A percentile compares a stretch with the other conserved stretches of the same genome.
Conservation (phyloP, 2,113 vertebrate species). For the Microcebus ravelobensis region DNA sequence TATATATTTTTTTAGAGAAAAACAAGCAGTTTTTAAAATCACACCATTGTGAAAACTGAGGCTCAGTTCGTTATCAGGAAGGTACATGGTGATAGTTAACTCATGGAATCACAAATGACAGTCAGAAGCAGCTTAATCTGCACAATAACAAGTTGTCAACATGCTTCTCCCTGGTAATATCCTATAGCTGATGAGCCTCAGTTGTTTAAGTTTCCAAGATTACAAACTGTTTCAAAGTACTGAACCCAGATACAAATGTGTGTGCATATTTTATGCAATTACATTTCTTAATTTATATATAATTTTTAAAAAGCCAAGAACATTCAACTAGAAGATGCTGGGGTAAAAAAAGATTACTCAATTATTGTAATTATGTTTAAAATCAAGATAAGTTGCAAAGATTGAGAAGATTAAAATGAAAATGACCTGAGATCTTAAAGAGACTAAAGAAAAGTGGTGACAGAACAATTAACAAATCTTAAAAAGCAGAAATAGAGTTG, state of each 20-base stretch:
- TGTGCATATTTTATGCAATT: neutral
- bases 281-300: neutral
- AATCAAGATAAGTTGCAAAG: neutral
- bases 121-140: neutral
- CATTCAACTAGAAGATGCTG: neutral
- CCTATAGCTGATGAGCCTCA: neutral
- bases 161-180: neutral
- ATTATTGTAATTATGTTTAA: neutral
- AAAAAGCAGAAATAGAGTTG: neutral
- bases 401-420: neutral
- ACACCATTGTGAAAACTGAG: conserved; percentile 1
- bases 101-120: neutral
- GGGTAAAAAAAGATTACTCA: neutral
- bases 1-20: neutral
- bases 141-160: neutral
- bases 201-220: neutral
- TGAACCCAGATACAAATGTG: neutral
- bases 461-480: neutral
- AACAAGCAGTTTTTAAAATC: neutral
- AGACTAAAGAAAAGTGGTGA: neutral
- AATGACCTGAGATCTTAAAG: neutral
- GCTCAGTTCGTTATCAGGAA: neutral
- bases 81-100: neutral
- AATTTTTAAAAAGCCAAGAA: neutral
- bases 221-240: neutral